phyloP scores from a whole-genome alignment of 2,113 vertebrate species.

The Suncus etruscus region DNA sequence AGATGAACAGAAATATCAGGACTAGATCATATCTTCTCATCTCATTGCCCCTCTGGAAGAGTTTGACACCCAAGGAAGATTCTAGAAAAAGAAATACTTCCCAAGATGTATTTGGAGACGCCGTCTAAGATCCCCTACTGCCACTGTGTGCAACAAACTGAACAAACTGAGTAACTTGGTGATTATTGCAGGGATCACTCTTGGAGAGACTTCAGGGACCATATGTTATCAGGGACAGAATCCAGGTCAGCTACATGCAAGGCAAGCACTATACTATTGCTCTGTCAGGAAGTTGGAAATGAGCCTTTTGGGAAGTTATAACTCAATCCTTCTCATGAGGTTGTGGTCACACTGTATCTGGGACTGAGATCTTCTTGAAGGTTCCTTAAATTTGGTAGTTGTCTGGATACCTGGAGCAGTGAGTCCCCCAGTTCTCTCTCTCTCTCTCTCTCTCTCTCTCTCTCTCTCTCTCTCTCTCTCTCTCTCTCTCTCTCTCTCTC shows the following conservation, averaged over 20 bases:
- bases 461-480: not conserved
- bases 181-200: not conserved
- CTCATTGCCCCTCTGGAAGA: not conserved
- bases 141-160: too few relatives aligned
- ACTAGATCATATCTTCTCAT: not conserved
- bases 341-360: not conserved
- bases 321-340: not conserved
- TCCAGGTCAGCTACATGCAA: too few relatives aligned
- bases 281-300: not conserved
- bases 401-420: not conserved
- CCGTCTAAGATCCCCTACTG: too few relatives aligned
- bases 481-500: too few relatives aligned
- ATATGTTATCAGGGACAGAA: not conserved
- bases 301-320: not conserved
- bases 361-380: not conserved
- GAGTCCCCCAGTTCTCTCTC: too few relatives aligned
- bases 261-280: not conserved
- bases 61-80: not conserved
- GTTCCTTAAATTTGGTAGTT: not conserved
- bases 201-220: not conserved
- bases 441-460: not conserved
- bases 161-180: not conserved
- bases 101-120: not conserved
- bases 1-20: too few relatives aligned
- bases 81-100: not conserved